Evolutionary conservation across 1,140 invertebrate species (phyloP).

Genomic region (Sinonovacula constricta): DNA sequence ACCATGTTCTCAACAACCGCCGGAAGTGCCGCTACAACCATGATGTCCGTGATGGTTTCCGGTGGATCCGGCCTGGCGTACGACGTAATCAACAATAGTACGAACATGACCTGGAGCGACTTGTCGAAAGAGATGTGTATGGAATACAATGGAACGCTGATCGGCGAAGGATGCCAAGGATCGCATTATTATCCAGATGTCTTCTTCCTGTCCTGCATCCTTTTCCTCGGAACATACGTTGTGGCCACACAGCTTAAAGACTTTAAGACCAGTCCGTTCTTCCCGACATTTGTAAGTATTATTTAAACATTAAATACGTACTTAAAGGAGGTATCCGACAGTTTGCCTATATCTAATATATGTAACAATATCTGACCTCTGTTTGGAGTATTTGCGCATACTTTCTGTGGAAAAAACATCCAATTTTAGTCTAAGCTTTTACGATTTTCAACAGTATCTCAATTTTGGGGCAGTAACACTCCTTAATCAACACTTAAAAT

Average conservation of each 20-base stretch:
- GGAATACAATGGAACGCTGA: conserved; percentile 82
- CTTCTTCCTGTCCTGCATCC: conserved; percentile 96
- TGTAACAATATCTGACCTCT: too few relatives aligned
- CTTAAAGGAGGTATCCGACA: too few relatives aligned
- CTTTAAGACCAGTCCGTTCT: conserved; percentile 96
- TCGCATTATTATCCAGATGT: conserved; percentile 82
- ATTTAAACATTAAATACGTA: too few relatives aligned
- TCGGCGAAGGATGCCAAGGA: conserved; percentile 84
- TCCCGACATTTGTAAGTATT: conserved; percentile 84
- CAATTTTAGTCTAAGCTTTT: too few relatives aligned
- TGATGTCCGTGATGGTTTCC: not conserved
- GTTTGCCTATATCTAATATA: too few relatives aligned
- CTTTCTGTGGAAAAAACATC: too few relatives aligned
- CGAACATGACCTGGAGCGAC: conserved; percentile 43
- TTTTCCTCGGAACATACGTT: conserved; percentile 95
- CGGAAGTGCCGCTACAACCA: conserved; percentile 13
- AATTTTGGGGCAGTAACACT: too few relatives aligned
- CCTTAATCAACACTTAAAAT: too few relatives aligned
- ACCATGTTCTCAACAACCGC: conserved; percentile 8
- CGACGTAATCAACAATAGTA: conserved; percentile 20
- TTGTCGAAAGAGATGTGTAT: conserved; percentile 57
- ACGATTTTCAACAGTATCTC: too few relatives aligned
- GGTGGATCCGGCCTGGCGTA: not conserved
- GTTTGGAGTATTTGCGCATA: too few relatives aligned
- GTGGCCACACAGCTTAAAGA: conserved; percentile 93